These are phyloP conservation scores for Candoia aspera DNA, from an alignment of 2,113 vertebrate species.

Conservation along the genomic window DNA sequence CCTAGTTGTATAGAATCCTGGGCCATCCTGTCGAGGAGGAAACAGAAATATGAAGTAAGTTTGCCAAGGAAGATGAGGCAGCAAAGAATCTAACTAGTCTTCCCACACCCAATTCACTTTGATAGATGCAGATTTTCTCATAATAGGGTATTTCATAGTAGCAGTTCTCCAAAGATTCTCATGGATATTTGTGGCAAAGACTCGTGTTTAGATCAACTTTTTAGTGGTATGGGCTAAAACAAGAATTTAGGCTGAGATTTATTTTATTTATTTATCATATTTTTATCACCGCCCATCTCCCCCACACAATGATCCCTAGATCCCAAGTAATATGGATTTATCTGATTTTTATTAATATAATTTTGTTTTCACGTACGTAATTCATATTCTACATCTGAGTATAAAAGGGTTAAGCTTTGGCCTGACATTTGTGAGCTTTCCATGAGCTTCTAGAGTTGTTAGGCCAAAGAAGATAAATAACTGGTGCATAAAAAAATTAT, in stretches of 20 bases:
- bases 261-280: no score
- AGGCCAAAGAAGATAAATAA: not conserved
- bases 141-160: not conserved
- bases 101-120: not conserved
- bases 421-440: not conserved
- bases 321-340: not conserved
- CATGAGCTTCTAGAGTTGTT: not conserved
- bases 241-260: not conserved
- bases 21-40: constrained; percentile 84
- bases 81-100: not conserved
- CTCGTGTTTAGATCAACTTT: not conserved
- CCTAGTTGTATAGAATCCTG: constrained; percentile 97
- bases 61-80: not conserved
- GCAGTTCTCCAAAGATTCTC: not conserved
- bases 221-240: not conserved
- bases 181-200: not conserved
- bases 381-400: not conserved
- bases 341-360: not conserved
- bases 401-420: not conserved
- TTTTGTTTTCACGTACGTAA: not conserved
- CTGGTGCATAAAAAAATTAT: not conserved
- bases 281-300: no score
- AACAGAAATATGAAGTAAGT: not conserved
- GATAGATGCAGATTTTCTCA: not conserved
- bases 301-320: no score